Base-by-base conservation (phyloP, 2,888 invertebrate species). In the Apantesis nais region DNA sequence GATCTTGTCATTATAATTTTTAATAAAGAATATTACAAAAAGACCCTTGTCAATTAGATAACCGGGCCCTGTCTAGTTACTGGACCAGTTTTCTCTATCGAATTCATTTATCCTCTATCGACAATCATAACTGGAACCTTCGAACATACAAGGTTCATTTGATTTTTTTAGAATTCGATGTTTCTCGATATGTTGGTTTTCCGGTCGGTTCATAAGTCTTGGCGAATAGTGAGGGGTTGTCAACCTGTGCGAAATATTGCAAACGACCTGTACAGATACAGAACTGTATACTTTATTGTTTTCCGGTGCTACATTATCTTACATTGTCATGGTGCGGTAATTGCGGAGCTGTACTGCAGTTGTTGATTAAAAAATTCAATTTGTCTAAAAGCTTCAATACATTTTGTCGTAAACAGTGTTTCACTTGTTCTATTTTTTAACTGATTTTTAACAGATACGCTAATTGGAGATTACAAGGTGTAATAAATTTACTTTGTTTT, bases 221-320 rank as follows among this genome's bases (percentile, higher is more conserved):
- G 22, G 66, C 44, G 44, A 78, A 71, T 74, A 58, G 77, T 72
- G 76, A 74, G 76, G 70, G 71, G 62, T 74, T 79, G 84, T 80
- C 80, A 82, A 77, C 74, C 67, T 74, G 73, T 22, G 65, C 65
- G 66, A 82, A 82, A 82, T 83, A 82, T 80, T 78, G 79, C 76
- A 73, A 82, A 74, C 74, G 73, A 74, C 73, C 69, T 66, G 62
- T 75, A 73, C 67, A 70, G 73, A 61, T 75, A 73, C 67, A 70
- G 73, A 68, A 65, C 60, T 29, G 71, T 71, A 69, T 81, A 74
- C 77, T 80, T 82, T 80, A 77, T 79, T 81, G 78, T 81, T 78
- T 77, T 72, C 68, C 44, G 34, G 58, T 74, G 61, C 34, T 29
- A 44, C 62, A 68, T 34, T 68, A 75, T 31, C 34, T 12, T 71